Percentiles rank a stretch among this genome's conserved stretches.
Evolutionary conservation across 2,113 vertebrate species (phyloP).

Genomic region (Mesoclemmys tuberculata): DNA sequence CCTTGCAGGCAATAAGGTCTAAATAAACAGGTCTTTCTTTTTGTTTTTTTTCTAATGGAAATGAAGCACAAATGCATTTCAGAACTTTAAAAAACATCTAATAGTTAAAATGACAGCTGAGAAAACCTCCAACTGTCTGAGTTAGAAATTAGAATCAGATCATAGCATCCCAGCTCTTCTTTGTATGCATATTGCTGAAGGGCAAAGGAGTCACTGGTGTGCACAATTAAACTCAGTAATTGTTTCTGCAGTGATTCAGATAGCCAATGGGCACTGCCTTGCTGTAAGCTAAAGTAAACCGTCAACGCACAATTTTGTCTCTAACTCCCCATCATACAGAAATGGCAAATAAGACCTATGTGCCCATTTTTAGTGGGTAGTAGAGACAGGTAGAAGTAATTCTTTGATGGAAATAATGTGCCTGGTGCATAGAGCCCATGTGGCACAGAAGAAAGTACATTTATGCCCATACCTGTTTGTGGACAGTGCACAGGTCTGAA

Average conservation of each 20-base stretch:
- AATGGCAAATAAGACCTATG: fast-evolving
- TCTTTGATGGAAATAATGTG: fast-evolving
- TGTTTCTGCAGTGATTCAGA: not conserved
- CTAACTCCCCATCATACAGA: not conserved
- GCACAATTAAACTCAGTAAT: not conserved
- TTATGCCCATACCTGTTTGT: not conserved
- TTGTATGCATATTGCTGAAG: not conserved
- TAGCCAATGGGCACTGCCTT: fast-evolving
- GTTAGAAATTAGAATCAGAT: fast-evolving
- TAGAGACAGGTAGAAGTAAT: fast-evolving
- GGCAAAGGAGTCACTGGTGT: not conserved
- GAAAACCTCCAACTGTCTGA: not conserved
- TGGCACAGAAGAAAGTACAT: fast-evolving
- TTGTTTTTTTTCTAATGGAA: slow-evolving; percentile 19
- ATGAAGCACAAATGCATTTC: not conserved
- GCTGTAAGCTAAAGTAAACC: not conserved
- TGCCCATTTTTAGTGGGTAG: not conserved
- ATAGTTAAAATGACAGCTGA: not conserved
- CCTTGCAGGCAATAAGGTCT: slow-evolving; percentile 11
- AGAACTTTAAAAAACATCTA: not conserved
- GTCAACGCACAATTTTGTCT: not conserved
- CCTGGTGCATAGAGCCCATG: fast-evolving
- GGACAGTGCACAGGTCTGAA: too few relatives aligned
- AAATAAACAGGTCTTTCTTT: not conserved
- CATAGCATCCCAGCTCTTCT: not conserved